phyloP scores from a whole-genome alignment of 2,888 invertebrate species.

The Galerucella pusilla region DNA sequence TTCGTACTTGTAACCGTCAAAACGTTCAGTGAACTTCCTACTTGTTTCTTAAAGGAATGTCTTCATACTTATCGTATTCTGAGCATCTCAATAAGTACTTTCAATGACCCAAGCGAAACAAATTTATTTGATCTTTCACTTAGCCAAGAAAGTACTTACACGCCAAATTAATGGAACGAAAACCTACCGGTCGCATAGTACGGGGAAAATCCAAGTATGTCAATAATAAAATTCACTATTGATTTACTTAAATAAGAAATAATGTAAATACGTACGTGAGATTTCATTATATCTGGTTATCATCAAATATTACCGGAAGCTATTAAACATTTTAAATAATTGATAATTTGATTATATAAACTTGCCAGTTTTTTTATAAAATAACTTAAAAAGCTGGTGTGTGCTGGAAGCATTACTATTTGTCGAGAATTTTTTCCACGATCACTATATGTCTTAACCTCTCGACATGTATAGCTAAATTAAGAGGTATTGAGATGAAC shows the following conservation, averaged over 20 bases:
- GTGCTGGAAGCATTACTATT: no score
- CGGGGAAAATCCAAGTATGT: not conserved
- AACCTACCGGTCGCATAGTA: not conserved
- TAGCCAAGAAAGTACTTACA: conserved; percentile 3
- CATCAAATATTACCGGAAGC: not conserved
- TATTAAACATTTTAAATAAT: not conserved
- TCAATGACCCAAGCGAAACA: conserved; percentile 7
- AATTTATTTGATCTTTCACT: conserved; percentile 17
- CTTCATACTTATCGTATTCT: conserved; percentile 16
- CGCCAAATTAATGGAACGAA: not conserved
- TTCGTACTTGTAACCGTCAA: conserved; percentile 37
- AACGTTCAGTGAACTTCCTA: conserved; percentile 40
- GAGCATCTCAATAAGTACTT: conserved; percentile 17
- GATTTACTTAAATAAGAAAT: not conserved
- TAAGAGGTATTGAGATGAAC: no score
- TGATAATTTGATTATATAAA: no score
- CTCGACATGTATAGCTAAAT: no score
- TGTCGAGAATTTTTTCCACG: no score
- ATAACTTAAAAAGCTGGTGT: no score
- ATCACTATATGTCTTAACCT: no score
- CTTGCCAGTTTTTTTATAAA: no score
- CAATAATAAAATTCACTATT: not conserved
- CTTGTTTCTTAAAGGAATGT: conserved; percentile 17
- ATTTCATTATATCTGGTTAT: not conserved
- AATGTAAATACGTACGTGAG: not conserved